Evolutionary conservation across 2,113 vertebrate genomes (phyloP).

Genomic region (Rhabdornis inornatus): DNA sequence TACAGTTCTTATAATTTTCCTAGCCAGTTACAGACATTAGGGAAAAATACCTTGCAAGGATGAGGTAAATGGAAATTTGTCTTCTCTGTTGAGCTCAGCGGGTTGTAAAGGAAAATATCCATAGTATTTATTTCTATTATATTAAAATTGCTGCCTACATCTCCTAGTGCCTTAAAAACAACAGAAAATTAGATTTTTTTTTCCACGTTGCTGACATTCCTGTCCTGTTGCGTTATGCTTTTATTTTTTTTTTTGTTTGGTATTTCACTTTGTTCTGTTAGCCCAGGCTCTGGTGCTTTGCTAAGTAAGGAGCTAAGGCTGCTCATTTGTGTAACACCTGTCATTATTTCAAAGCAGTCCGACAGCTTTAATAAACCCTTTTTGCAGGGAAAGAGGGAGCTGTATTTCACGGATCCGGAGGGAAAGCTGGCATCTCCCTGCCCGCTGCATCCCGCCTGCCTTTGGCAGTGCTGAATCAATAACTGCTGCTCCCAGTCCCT

Average conservation of each 20-base stretch:
- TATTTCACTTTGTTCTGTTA: background rate
- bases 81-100: background rate
- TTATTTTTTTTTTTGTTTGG: background rate
- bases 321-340: constrained; percentile 33
- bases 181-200: background rate
- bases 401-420: background rate
- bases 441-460: background rate
- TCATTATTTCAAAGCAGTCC: background rate
- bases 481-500: background rate
- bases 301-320: background rate
- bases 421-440: background rate
- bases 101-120: background rate
- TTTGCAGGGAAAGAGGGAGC: background rate
- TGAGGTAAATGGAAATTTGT: background rate
- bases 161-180: background rate
- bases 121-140: background rate
- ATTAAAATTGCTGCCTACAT: background rate
- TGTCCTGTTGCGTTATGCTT: background rate
- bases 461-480: background rate
- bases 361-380: constrained; percentile 60
- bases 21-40: background rate
- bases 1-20: background rate
- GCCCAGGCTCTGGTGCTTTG: background rate
- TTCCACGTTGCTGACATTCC: background rate
- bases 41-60: background rate